Evolutionary conservation across 1,140 invertebrate genomes (phyloP).

Genomic region (Aphidius gifuensis): DNA sequence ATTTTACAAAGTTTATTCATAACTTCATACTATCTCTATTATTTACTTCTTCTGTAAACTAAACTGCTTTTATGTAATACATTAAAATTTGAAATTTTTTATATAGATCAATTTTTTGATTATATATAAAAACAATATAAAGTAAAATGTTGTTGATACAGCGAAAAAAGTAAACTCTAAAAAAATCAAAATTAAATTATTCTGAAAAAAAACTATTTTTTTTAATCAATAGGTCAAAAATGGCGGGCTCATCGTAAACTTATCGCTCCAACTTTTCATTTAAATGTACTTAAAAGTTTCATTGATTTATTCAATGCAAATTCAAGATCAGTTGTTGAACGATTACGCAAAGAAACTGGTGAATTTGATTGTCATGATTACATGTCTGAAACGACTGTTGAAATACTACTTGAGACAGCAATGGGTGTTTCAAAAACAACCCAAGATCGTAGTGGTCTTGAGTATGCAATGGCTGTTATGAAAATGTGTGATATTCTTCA

Average conservation of each 20-base stretch:
- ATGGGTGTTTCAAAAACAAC: slow-evolving; percentile 78
- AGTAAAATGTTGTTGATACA: too few species aligned
- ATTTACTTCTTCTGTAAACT: too few species aligned
- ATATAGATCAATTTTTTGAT: too few species aligned
- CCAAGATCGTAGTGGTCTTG: slow-evolving; percentile 71
- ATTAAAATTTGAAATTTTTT: too few species aligned
- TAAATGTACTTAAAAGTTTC: slow-evolving; percentile 79
- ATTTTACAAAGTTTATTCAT: slow-evolving; percentile 25
- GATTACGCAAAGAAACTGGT: slow-evolving; percentile 62
- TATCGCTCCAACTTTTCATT: slow-evolving; percentile 79
- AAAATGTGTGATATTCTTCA: slow-evolving; percentile 82
- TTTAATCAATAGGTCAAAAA: slow-evolving; percentile 62
- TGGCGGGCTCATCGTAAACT: slow-evolving; percentile 78
- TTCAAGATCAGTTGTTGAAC: slow-evolving; percentile 66
- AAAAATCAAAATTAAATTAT: background rate
- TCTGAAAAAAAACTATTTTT: background rate
- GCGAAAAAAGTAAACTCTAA: background rate
- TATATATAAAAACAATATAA: too few species aligned
- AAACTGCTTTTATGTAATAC: too few species aligned
- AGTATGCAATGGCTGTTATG: slow-evolving; percentile 83
- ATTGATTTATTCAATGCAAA: slow-evolving; percentile 79
- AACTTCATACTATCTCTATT: too few species aligned
- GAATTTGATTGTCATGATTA: slow-evolving; percentile 77
- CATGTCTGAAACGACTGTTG: slow-evolving; percentile 80
- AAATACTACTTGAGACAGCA: slow-evolving; percentile 77